Base-by-base conservation (phyloP, 2,113 vertebrate species). In the Neodon shergylaensis region DNA sequence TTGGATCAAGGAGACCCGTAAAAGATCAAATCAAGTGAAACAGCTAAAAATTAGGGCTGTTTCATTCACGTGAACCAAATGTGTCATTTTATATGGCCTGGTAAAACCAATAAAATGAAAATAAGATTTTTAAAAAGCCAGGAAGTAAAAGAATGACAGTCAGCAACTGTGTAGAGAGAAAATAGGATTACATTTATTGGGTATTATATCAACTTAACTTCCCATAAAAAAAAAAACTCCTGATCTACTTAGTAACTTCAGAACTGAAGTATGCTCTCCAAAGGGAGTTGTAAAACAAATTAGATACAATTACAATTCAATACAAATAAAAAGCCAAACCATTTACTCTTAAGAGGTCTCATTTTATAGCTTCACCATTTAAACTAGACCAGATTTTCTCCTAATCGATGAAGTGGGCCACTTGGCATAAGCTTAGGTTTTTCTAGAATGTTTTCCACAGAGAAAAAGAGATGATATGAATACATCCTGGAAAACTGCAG, bases 401-500 rank as follows among this genome's bases (percentile, higher is more conserved):
- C 92, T 94, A 96, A 94, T 72, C 65, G 65, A 79, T 79, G 90
- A 84, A 89, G 17, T 33, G 61, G 54, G 49, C 17, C 63, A 49
- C 68, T 22, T 94, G 90, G 96, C n/a, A 65, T 66, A 74, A 78
- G 28, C 31, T 82, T 3, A 83, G 77, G 49, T 95, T 95, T 95
- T 96, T 94, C 44, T 61, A 42, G 14, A 86, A 91, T 90, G 83
- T n/a, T 96, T 96, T 81, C 72, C 74, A 95, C 42, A n/a, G 73
- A 97, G 83, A 93, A 97, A 97, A 90, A 14, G 70, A 93, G 81
- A 66, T 95, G 77, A 93, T 90, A 95, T 47, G 95, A 97, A 39
- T 95, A 96, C 91, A 95, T 92, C 97, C 86, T 98, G 68, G 97
- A 98, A 98, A 98, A 97, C 91, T 61, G 90, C 82, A 94, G 94